These are phyloP conservation scores for Melipona bicolor DNA, from an alignment of 2,888 invertebrate genomes.

Conservation along the genomic window DNA sequence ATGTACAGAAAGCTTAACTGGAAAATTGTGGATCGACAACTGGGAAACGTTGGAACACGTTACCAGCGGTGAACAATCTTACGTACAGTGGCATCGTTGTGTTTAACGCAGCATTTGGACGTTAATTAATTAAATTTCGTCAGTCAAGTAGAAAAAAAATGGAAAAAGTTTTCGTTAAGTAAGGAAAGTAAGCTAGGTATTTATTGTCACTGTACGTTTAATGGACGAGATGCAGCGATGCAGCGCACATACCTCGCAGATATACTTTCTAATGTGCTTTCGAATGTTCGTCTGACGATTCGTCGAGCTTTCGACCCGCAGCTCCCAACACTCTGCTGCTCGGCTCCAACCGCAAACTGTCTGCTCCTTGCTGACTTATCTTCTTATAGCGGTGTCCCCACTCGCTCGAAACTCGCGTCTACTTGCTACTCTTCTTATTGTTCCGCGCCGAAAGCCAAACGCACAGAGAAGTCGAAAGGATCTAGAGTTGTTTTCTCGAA, in stretches of 20 bases:
- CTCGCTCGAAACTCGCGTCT: slow-evolving; percentile 36
- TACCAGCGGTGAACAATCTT: too few relatives aligned
- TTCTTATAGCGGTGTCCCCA: slow-evolving; percentile 70
- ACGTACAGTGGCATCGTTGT: too few relatives aligned
- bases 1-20: not conserved
- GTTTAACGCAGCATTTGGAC: not conserved
- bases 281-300: not conserved
- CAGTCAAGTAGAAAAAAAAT: too few relatives aligned
- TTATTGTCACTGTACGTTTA: not conserved
- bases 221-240: not conserved
- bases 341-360: slow-evolving; percentile 60
- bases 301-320: slow-evolving; percentile 13
- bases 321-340: not conserved
- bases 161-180: too few relatives aligned
- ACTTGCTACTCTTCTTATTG: not conserved
- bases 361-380: slow-evolving; percentile 56
- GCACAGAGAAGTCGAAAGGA: not conserved
- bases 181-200: not conserved
- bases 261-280: too few relatives aligned
- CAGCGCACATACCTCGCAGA: slow-evolving; percentile 20
- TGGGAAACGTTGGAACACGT: too few relatives aligned
- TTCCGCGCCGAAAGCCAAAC: not conserved
- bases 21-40: too few relatives aligned
- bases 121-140: not conserved
- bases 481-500: not conserved